phyloP scores from a whole-genome alignment of 1,140 invertebrate species.

The Globodera ellingtonae region DNA sequence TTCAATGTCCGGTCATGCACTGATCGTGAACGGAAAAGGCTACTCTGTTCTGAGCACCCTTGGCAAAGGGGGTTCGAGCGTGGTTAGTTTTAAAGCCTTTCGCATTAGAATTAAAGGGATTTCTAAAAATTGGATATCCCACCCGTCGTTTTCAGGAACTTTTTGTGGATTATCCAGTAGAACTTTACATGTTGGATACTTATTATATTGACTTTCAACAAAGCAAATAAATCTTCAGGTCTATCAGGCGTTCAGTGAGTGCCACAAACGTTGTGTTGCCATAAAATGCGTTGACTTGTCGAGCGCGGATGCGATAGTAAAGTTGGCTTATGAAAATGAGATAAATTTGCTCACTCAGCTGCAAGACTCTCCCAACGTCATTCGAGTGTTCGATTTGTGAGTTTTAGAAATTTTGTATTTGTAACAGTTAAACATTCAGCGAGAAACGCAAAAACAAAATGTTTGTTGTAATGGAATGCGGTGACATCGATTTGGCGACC shows the following conservation, averaged over 20 bases:
- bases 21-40: background rate
- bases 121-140: background rate
- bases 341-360: constrained; percentile 81
- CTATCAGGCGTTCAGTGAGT: background rate
- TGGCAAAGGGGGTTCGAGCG: background rate
- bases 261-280: constrained; percentile 31
- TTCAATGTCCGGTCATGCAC: no score
- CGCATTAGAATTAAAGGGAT: background rate
- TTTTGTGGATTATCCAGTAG: no score
- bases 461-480: constrained; percentile 87
- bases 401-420: constrained; percentile 66
- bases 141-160: no score
- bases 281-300: constrained; percentile 73
- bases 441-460: constrained; percentile 70
- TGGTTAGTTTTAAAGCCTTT: background rate
- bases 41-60: background rate
- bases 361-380: constrained; percentile 78
- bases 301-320: constrained; percentile 74
- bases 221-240: background rate
- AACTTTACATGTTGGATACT: background rate
- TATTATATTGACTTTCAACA: no score
- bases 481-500: constrained; percentile 82
- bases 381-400: constrained; percentile 86
- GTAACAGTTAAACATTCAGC: constrained; percentile 64
- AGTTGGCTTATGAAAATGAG: constrained; percentile 85